These are phyloP conservation scores for Drosophila leonis DNA, from an alignment of 2,888 invertebrate species.

Conservation along the genomic window DNA sequence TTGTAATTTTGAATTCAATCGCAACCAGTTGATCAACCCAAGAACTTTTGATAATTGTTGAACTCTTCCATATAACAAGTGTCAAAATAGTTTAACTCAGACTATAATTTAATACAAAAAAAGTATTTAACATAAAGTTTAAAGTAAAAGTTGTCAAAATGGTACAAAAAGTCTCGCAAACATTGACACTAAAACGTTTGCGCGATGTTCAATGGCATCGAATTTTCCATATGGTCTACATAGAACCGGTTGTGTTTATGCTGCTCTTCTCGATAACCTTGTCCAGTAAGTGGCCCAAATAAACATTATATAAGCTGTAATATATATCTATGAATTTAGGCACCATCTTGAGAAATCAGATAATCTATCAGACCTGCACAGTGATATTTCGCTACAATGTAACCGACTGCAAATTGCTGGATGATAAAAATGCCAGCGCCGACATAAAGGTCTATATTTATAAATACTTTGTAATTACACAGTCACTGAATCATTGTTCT, in stretches of 20 bases:
- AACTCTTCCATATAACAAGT: not conserved
- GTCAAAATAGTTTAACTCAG: not conserved
- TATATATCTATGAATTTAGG: conserved; percentile 51
- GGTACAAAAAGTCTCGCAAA: conserved; percentile 66
- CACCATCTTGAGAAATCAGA: conserved; percentile 88
- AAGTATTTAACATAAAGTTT: not conserved
- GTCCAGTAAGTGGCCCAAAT: conserved; percentile 72
- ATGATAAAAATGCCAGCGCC: conserved; percentile 86
- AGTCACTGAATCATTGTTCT: not conserved
- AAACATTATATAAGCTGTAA: not conserved
- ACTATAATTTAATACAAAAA: not conserved
- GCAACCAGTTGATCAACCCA: not conserved
- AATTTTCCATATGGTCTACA: conserved; percentile 80
- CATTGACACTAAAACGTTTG: conserved; percentile 60
- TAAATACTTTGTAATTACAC: not conserved
- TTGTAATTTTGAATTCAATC: not conserved
- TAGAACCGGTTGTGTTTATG: conserved; percentile 83
- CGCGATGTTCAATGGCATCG: conserved; percentile 71
- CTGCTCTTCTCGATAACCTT: conserved; percentile 81
- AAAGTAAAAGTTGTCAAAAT: conserved; percentile 43
- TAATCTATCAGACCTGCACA: conserved; percentile 90
- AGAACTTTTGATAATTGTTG: not conserved
- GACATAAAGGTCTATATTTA: conserved; percentile 81
- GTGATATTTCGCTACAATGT: conserved; percentile 87
- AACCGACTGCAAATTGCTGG: conserved; percentile 86